Evolutionary conservation across 2,113 vertebrate species (phyloP).

Genomic region (Burhinus bistriatus): DNA sequence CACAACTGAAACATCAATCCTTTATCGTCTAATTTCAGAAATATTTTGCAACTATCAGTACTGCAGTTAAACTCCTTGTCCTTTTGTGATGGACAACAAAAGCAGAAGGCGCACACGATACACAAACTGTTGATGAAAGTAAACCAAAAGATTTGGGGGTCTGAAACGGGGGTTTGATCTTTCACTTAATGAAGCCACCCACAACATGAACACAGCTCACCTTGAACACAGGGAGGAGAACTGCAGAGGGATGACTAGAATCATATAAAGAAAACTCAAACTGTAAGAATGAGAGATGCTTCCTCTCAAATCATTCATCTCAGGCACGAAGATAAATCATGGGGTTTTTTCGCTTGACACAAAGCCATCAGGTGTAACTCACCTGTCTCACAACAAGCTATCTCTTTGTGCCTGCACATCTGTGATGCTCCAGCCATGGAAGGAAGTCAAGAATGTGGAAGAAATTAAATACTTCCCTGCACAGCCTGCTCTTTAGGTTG

Average conservation of each 20-base stretch:
- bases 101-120: accelerated
- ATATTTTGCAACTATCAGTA: not conserved
- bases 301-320: not conserved
- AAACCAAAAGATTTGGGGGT: not conserved
- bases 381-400: not conserved
- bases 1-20: not conserved
- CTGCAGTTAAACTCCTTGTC: not conserved
- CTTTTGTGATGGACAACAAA: not conserved
- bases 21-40: not conserved
- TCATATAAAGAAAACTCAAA: not conserved
- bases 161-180: not conserved
- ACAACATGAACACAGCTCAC: not conserved
- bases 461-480: not conserved
- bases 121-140: not conserved
- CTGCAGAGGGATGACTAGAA: not conserved
- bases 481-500: not conserved
- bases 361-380: not conserved
- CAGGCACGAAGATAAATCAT: not conserved
- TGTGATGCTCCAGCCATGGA: not conserved
- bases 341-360: not conserved
- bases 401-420: not conserved
- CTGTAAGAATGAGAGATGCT: not conserved
- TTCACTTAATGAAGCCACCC: not conserved
- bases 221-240: not conserved
- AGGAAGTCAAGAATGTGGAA: not conserved